These are phyloP conservation scores for Leptocoma aspasia DNA, from an alignment of 2,113 vertebrate species.

Conservation along the genomic window DNA sequence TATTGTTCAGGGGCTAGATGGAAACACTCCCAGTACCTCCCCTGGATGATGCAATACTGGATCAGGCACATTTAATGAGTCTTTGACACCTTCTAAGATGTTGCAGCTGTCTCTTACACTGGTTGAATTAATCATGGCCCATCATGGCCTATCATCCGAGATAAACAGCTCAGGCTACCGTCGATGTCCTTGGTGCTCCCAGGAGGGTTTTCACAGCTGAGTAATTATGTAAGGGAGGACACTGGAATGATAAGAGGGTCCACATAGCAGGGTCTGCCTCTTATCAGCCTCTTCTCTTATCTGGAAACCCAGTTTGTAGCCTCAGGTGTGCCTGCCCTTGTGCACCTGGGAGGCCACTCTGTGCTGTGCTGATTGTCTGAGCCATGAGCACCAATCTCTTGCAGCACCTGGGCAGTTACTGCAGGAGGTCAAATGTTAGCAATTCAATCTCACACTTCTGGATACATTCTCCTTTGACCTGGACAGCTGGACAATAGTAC, in stretches of 20 bases:
- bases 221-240: not conserved
- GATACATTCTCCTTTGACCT: not conserved
- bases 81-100: not conserved
- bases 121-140: not conserved
- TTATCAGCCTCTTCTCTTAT: not conserved
- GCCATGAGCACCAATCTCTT: not conserved
- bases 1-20: not conserved
- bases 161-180: not conserved
- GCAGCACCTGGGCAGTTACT: not conserved
- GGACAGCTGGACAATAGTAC: not conserved
- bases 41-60: not conserved
- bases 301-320: not conserved
- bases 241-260: not conserved
- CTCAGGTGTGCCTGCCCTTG: not conserved
- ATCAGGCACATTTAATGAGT: not conserved
- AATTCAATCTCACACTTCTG: not conserved
- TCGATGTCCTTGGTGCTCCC: not conserved
- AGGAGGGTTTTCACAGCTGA: not conserved
- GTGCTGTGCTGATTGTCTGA: not conserved
- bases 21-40: rapidly evolving
- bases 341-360: not conserved
- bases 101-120: not conserved
- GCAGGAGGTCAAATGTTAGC: not conserved
- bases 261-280: not conserved
- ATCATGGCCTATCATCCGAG: not conserved